Conservation (phyloP, 2,797 vertebrate species). For the Danionella dracula region DNA sequence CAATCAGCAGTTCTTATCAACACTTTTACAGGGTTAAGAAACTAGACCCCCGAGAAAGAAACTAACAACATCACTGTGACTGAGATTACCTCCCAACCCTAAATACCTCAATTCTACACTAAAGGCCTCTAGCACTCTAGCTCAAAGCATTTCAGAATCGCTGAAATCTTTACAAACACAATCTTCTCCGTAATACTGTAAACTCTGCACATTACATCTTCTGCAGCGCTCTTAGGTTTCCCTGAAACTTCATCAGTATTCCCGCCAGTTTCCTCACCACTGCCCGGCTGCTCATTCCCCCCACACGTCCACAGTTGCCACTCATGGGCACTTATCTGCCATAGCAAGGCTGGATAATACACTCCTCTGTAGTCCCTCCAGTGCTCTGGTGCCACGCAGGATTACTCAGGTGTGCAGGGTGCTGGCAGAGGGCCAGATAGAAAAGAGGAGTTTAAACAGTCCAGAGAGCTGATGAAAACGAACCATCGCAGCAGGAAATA, state of each 20-base stretch:
- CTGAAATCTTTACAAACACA: slow-evolving; percentile 36
- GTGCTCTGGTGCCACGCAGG: slow-evolving; percentile 5
- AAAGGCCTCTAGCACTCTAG: slow-evolving; percentile 21
- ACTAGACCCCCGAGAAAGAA: slow-evolving; percentile 7
- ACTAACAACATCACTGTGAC: slow-evolving; percentile 25
- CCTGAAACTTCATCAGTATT: slow-evolving; percentile 39
- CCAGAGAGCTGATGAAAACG: slow-evolving; percentile 16
- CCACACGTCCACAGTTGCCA: slow-evolving; percentile 15
- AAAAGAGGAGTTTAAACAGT: slow-evolving; percentile 29
- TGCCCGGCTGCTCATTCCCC: slow-evolving; percentile 19
- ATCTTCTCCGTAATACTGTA: slow-evolving; percentile 26
- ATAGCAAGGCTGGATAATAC: slow-evolving; percentile 29
- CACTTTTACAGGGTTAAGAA: not conserved
- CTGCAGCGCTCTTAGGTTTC: slow-evolving; percentile 29
- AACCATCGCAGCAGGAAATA: slow-evolving; percentile 8
- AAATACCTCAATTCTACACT: slow-evolving; percentile 38
- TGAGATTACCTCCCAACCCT: slow-evolving; percentile 30
- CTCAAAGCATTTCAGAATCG: slow-evolving; percentile 12
- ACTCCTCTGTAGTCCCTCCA: slow-evolving; percentile 22
- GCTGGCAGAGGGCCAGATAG: slow-evolving; percentile 27
- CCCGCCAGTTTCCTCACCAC: slow-evolving; percentile 15
- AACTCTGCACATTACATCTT: slow-evolving; percentile 27
- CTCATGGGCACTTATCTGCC: slow-evolving; percentile 37
- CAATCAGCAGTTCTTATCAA: slow-evolving; percentile 9
- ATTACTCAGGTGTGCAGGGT: slow-evolving; percentile 18